These are phyloP conservation scores for Rostratula benghalensis DNA, from an alignment of 2,113 vertebrate genomes.

Conservation along the genomic window DNA sequence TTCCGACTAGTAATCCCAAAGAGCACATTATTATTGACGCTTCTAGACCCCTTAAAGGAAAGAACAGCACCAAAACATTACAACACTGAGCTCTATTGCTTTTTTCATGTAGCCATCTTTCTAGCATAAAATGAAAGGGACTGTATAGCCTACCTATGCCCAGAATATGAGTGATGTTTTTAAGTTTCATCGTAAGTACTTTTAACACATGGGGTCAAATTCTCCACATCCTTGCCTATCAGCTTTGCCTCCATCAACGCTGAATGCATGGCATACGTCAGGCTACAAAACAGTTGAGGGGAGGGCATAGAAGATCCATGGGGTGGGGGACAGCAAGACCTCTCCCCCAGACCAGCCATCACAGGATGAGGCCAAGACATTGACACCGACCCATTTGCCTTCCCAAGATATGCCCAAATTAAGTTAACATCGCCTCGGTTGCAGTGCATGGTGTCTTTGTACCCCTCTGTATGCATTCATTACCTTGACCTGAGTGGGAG, in stretches of 20 bases:
- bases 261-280: rapidly evolving
- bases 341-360: background rate
- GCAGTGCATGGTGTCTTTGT: background rate
- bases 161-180: background rate
- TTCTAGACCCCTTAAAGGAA: background rate
- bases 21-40: background rate
- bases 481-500: background rate
- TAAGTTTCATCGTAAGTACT: background rate
- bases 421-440: background rate
- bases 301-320: background rate
- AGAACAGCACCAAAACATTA: background rate
- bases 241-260: background rate
- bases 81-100: background rate
- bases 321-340: background rate
- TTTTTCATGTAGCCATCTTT: background rate
- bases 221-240: background rate
- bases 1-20: background rate
- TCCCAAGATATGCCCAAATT: background rate
- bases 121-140: background rate
- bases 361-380: background rate
- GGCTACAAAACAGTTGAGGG: background rate
- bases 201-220: background rate
- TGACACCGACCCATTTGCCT: background rate
- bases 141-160: background rate
- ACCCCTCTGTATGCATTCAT: background rate